Evolutionary conservation across 2,888 invertebrate species (phyloP).

Genomic region (Troglohyphantes excavatus): DNA sequence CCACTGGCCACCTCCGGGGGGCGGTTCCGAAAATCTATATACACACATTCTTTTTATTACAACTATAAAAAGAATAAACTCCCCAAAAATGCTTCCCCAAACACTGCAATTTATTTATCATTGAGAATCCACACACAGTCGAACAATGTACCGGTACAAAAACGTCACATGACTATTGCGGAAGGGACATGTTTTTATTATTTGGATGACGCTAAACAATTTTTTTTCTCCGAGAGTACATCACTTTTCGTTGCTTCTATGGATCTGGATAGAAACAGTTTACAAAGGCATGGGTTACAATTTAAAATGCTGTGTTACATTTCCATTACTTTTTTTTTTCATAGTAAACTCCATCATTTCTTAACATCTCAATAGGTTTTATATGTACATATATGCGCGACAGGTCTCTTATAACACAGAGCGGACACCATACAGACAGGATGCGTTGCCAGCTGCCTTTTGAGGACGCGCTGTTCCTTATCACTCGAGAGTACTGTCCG

Average conservation of each 20-base stretch:
- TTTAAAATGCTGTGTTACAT: conserved; percentile 33
- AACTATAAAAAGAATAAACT: conserved; percentile 5
- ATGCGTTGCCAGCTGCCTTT: neutral
- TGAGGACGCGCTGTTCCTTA: no score
- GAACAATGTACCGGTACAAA: conserved; percentile 11
- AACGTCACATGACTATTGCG: conserved; percentile 29
- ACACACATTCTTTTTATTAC: neutral
- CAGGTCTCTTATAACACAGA: neutral
- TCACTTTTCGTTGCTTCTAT: conserved; percentile 48
- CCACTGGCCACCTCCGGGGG: no score
- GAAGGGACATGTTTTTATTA: conserved; percentile 46
- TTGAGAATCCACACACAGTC: conserved; percentile 7
- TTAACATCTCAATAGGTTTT: conserved; percentile 54
- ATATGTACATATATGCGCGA: conserved; percentile 51
- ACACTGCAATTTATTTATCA: neutral
- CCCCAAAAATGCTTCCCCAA: conserved; percentile 3
- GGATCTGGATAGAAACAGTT: conserved; percentile 35
- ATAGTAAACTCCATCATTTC: conserved; percentile 56
- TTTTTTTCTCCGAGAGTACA: neutral
- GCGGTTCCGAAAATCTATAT: no score
- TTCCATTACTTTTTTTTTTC: conserved; percentile 1
- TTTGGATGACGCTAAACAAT: conserved; percentile 6
- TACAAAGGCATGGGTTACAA: conserved; percentile 53
- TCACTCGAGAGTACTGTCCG: neutral
- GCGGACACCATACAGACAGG: neutral